A percentile compares a stretch with the other conserved stretches of the same genome.
Conservation (phyloP, 2,113 vertebrate species). For the Panthera leo region DNA sequence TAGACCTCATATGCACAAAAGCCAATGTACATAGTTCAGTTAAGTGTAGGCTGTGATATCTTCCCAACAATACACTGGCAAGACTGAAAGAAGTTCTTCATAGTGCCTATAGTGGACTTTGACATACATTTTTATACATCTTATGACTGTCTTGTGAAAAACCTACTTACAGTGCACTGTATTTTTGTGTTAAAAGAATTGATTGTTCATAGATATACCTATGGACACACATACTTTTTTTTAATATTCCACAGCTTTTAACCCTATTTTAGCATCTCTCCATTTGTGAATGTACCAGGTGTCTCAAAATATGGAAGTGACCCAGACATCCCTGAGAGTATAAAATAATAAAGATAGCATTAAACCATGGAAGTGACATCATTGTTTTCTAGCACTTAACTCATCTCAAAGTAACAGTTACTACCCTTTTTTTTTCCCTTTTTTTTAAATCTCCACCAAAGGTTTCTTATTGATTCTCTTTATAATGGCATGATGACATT, state of each 20-base stretch:
- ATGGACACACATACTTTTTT: not conserved
- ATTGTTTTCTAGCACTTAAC: slow-evolving; percentile 27
- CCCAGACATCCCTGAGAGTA: not conserved
- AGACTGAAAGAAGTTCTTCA: not conserved
- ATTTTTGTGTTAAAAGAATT: slow-evolving; percentile 8
- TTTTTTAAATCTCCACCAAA: not conserved
- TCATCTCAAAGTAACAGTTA: slow-evolving; percentile 34
- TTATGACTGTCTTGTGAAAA: not conserved
- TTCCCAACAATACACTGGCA: not conserved
- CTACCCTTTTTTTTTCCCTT: not conserved
- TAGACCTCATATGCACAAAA: not conserved
- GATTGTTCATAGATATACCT: not conserved
- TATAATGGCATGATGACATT: not conserved
- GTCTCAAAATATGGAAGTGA: not conserved
- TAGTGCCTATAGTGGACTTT: not conserved
- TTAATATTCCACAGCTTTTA: not conserved
- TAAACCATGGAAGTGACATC: not conserved
- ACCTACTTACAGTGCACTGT: not conserved
- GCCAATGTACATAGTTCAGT: not conserved
- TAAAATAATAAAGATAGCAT: not conserved
- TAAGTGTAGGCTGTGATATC: not conserved
- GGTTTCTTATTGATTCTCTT: slow-evolving; percentile 39
- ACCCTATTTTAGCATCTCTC: not conserved
- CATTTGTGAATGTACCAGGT: not conserved
- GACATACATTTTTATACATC: not conserved